Percentiles rank a stretch among this genome's conserved stretches.
phyloP scores from a whole-genome alignment of 2,888 invertebrate species.

The Thymelicus lineola region DNA sequence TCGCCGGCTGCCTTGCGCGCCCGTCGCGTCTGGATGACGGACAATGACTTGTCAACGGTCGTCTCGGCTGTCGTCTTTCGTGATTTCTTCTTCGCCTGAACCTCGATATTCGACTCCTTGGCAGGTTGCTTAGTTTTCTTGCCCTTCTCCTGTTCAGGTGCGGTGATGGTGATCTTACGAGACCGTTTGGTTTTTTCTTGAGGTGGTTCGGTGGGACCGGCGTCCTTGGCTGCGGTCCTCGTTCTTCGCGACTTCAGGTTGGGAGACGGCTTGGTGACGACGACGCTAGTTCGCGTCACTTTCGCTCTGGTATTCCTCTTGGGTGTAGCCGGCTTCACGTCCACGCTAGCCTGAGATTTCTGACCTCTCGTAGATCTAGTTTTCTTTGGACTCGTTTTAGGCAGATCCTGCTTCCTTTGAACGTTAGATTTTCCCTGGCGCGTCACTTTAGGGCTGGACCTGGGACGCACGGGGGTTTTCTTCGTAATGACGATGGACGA shows the following conservation, averaged over 20 bases:
- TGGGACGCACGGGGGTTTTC: conserved; percentile 57
- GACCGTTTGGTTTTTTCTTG: not conserved
- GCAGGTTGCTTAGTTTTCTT: conserved; percentile 6
- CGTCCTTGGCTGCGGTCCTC: conserved; percentile 14
- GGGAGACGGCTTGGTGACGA: conserved; percentile 58
- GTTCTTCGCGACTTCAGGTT: conserved; percentile 52
- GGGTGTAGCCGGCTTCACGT: conserved; percentile 48
- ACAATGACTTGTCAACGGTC: conserved; percentile 8
- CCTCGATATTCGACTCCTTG: not conserved
- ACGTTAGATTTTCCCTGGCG: conserved; percentile 15
- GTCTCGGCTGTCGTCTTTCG: not conserved
- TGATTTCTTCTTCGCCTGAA: conserved; percentile 3
- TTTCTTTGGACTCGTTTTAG: conserved; percentile 46
- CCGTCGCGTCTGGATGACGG: conserved; percentile 15
- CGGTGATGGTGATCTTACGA: conserved; percentile 40
- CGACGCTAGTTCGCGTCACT: conserved; percentile 49
- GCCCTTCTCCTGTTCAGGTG: not conserved
- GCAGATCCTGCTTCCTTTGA: conserved; percentile 36
- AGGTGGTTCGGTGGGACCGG: not conserved
- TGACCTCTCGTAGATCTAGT: conserved; percentile 46
- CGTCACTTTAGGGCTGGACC: conserved; percentile 18
- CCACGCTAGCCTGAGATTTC: conserved; percentile 19
- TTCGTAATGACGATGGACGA: conserved; percentile 59
- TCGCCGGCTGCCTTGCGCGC: not conserved
- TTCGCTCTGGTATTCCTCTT: conserved; percentile 53